These are phyloP conservation scores for Perca flavescens DNA, from an alignment of 2,113 vertebrate species.

Conservation along the genomic window DNA sequence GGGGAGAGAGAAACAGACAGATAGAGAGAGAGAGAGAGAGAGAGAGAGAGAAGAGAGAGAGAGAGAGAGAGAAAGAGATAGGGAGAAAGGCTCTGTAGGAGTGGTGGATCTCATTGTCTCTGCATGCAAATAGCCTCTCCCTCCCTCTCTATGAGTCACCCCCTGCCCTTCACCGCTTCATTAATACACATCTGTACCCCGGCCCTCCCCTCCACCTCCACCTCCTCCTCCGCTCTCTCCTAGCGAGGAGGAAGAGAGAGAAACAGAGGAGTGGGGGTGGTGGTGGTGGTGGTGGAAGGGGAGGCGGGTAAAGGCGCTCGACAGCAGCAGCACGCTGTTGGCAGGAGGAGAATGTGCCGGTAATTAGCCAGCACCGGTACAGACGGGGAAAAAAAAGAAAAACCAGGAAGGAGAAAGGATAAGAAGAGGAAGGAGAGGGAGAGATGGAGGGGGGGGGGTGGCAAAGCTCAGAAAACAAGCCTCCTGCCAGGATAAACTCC, in stretches of 20 bases:
- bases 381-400: conserved; percentile 62
- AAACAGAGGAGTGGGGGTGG: conserved; percentile 58
- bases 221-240: conserved; percentile 55
- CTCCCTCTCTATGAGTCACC: conserved; percentile 74
- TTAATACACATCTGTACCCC: conserved; percentile 83
- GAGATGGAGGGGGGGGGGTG: too few relatives aligned
- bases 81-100: conserved; percentile 59
- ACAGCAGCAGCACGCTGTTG: conserved; percentile 80
- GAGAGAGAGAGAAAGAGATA: conserved; percentile 29
- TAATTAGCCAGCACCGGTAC: conserved; percentile 83
- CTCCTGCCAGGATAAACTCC: conserved; percentile 83
- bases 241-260: conserved; percentile 67
- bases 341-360: conserved; percentile 81
- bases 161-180: conserved; percentile 83
- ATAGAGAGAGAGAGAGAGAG: conserved; percentile 6
- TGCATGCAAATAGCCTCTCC: conserved; percentile 79
- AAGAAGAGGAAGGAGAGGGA: conserved; percentile 61
- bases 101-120: conserved; percentile 76
- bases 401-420: conserved; percentile 73
- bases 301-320: conserved; percentile 59
- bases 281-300: conserved; percentile 34
- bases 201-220: conserved; percentile 59
- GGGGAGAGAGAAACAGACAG: conserved; percentile 54
- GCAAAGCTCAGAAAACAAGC: conserved; percentile 81
- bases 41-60: conserved; percentile 27